Evolutionary conservation across 2,113 vertebrate genomes (phyloP).

Genomic region (Limnothrissa miodon): DNA sequence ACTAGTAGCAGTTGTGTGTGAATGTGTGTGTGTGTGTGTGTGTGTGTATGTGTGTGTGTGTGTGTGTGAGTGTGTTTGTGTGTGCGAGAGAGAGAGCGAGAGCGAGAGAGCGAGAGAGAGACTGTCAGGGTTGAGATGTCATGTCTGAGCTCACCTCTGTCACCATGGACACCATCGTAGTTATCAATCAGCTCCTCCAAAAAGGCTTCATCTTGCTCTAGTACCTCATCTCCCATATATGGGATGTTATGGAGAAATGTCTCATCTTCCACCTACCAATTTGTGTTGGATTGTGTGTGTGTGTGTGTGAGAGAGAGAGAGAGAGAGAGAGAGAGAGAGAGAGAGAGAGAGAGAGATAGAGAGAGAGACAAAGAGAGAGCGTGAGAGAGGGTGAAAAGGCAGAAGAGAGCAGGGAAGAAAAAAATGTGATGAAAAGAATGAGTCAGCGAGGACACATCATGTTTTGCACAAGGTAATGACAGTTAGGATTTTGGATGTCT

Average conservation of each 20-base stretch:
- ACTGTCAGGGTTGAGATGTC: no score
- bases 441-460: neutral
- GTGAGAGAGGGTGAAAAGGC: neutral
- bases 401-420: neutral
- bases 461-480: neutral
- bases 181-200: constrained; percentile 98
- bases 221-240: constrained; percentile 96
- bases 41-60: neutral
- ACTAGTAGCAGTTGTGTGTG: no score
- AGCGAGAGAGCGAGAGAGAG: neutral
- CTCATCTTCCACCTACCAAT: constrained; percentile 91
- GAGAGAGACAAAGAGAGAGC: neutral
- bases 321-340: constrained; percentile 4
- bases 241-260: constrained; percentile 97
- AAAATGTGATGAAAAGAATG: neutral
- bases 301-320: constrained; percentile 19
- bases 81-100: neutral
- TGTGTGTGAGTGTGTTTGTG: constrained; percentile 14
- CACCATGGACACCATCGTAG: constrained; percentile 96
- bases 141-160: constrained; percentile 80
- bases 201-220: constrained; percentile 97
- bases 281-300: constrained; percentile 19
- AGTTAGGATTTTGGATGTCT: neutral
- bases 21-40: no score
- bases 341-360: neutral